Base-by-base conservation (phyloP, 2,113 vertebrate species). In the Buteo buteo region DNA sequence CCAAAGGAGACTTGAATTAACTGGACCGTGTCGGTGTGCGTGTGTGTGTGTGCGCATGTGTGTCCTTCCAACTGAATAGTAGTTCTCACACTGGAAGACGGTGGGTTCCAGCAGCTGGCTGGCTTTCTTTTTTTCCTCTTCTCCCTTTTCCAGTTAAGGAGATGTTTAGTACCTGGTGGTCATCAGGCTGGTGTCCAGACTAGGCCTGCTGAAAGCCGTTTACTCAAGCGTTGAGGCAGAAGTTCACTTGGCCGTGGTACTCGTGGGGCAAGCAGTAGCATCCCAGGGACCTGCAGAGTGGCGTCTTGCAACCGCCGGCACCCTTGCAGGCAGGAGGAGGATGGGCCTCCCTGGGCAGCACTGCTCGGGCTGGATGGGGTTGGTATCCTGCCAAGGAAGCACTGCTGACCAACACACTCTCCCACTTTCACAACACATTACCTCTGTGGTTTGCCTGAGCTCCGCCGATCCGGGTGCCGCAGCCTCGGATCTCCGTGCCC, bases 51-150 rank as follows among this genome's bases (percentile, higher is more conserved):
- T 16, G 65, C 16, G n/a, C 11, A 11, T 21, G 52, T 81, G 62
- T 66, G 17, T 93, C 90, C 71, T 93, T 77, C 92, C 95, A 90
- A 90, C 78, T 40, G 69, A 90, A 90, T 83, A 54, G 94, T 96
- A 94, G 96, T 97, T 97, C 93, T 98, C 97, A 97, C 97, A 97
- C 97, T 98, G 97, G 96, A 97, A 96, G 77, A 52, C 21, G 1
- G 79, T 94, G 91, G 88, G 95, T 94, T 97, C 79, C 45, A 93
- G 92, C 94, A 93, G 66, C 94, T 95, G 93, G 54, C 90, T 95
- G 90, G 87, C 81, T 93, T 82, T 81, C 58, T 47, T 64, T 78
- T 78, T 86, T 67, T 40, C 24, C 76, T 94, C 69, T 82, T 90
- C 82, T 90, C 54, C 70, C 24, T 93, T 85, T 86, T 83, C 70